Evolutionary conservation across 2,113 vertebrate genomes (phyloP).

Genomic region (Antechinus flavipes): DNA sequence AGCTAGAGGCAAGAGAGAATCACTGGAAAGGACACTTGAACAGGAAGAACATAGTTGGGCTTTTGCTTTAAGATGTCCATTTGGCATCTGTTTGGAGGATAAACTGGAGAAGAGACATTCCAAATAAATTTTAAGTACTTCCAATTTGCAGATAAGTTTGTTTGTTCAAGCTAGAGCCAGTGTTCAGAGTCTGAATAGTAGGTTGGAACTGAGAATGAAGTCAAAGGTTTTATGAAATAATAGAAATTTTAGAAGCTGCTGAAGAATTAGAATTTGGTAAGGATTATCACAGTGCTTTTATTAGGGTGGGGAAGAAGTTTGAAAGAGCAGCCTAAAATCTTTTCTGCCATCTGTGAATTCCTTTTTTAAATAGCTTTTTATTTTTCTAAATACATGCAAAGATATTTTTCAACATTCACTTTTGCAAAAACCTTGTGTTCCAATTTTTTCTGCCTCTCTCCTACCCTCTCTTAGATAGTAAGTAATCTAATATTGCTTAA

Average conservation of each 20-base stretch:
- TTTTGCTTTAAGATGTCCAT: background rate
- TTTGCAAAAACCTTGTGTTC: too few relatives aligned
- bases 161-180: background rate
- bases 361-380: too few relatives aligned
- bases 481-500: too few relatives aligned
- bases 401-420: too few relatives aligned
- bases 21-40: background rate
- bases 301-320: background rate
- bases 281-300: background rate
- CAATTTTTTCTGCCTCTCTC: too few relatives aligned
- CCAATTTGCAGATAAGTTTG: background rate
- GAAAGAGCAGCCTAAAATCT: background rate
- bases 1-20: background rate
- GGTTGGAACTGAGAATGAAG: background rate
- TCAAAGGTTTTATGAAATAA: background rate
- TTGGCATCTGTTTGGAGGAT: background rate
- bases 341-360: too few relatives aligned
- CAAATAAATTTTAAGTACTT: background rate
- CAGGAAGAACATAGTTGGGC: background rate
- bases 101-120: background rate
- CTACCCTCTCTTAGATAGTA: too few relatives aligned
- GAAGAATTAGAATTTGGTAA: background rate
- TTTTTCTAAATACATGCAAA: too few relatives aligned
- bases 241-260: background rate
- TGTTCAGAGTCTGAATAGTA: background rate